A percentile compares a stretch with the other conserved stretches of the same genome.
These are phyloP conservation scores for Oostethus manadensis DNA, from an alignment of 2,113 vertebrate species.

Conservation along the genomic window DNA sequence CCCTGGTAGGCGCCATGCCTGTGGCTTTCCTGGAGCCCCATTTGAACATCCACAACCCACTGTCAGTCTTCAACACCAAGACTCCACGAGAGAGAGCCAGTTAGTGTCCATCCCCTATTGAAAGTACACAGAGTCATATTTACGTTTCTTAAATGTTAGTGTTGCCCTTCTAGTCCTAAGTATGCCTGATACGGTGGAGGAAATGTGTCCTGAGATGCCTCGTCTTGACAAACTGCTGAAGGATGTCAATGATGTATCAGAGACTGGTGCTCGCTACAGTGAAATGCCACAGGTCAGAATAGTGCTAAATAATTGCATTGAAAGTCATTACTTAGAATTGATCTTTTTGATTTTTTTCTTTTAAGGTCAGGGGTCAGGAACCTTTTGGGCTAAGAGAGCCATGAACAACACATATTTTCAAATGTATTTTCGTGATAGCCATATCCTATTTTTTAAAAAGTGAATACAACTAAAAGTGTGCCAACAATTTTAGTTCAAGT, in stretches of 20 bases:
- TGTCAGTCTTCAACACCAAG: slow-evolving; percentile 96
- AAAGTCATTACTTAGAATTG: background rate
- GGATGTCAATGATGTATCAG: slow-evolving; percentile 85
- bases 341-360: background rate
- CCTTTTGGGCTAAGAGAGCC: too few relatives aligned
- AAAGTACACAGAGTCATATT: background rate
- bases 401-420: too few relatives aligned
- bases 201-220: slow-evolving; percentile 92
- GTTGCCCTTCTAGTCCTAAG: slow-evolving; percentile 78
- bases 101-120: slow-evolving; percentile 65
- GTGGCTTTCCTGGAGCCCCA: slow-evolving; percentile 93
- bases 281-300: slow-evolving; percentile 85
- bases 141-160: background rate
- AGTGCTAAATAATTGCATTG: background rate
- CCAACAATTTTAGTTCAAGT: too few relatives aligned
- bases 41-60: slow-evolving; percentile 85
- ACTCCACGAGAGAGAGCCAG: slow-evolving; percentile 89
- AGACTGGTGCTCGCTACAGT: slow-evolving; percentile 91
- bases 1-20: slow-evolving; percentile 88
- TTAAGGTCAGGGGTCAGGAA: too few relatives aligned
- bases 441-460: too few relatives aligned
- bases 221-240: slow-evolving; percentile 85
- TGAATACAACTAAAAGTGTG: too few relatives aligned
- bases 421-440: too few relatives aligned
- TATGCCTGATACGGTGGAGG: slow-evolving; percentile 90